These are phyloP conservation scores for Planiliza haematocheilus DNA, from an alignment of 2,113 vertebrate genomes.

Conservation along the genomic window DNA sequence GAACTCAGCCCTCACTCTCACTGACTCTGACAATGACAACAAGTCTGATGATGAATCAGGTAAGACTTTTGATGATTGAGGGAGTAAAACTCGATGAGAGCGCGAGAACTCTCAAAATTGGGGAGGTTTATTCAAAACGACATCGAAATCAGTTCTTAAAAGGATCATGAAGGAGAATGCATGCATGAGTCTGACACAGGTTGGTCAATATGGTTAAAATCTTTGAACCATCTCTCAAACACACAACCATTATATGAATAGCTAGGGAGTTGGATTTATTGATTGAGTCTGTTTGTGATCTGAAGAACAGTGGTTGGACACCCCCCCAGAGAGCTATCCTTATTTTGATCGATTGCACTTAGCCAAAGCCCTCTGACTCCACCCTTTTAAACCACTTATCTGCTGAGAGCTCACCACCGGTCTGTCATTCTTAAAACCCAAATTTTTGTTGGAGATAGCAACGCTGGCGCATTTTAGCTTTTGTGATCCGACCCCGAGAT, in stretches of 20 bases:
- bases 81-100: slow-evolving; percentile 10
- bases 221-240: slow-evolving; percentile 26
- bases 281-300: slow-evolving; percentile 67
- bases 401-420: slow-evolving; percentile 39
- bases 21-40: slow-evolving; percentile 94
- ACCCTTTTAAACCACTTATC: slow-evolving; percentile 42
- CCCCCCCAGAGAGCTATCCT: slow-evolving; percentile 54
- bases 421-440: slow-evolving; percentile 47
- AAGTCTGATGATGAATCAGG: slow-evolving; percentile 94
- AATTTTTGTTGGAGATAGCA: slow-evolving; percentile 12
- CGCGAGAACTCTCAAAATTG: slow-evolving; percentile 3
- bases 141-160: not conserved
- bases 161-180: slow-evolving; percentile 2
- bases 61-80: slow-evolving; percentile 76
- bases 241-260: slow-evolving; percentile 42
- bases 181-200: not conserved
- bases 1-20: slow-evolving; percentile 93
- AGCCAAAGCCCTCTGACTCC: slow-evolving; percentile 56
- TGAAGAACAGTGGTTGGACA: slow-evolving; percentile 58
- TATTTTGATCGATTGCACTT: slow-evolving; percentile 72
- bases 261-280: slow-evolving; percentile 53
- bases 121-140: not conserved
- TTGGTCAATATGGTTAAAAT: slow-evolving; percentile 37
- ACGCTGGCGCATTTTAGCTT: slow-evolving; percentile 6
- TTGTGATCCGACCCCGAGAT: slow-evolving; percentile 21